phyloP scores from a whole-genome alignment of 2,888 invertebrate genomes.

The Yponomeuta cagnagella region DNA sequence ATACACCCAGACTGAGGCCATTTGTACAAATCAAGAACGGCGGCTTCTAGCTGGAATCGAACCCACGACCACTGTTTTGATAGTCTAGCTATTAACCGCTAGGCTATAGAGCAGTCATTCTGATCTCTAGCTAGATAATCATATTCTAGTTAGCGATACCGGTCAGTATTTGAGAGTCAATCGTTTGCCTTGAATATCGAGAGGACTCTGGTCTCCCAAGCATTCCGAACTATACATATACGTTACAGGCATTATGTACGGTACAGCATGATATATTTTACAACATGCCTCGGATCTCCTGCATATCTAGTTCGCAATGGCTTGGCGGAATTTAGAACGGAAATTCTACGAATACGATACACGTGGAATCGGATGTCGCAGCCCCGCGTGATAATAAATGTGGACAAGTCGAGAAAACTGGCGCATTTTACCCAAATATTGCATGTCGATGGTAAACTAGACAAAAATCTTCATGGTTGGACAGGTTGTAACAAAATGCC shows the following conservation, averaged over 20 bases:
- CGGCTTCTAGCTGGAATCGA: too few relatives aligned
- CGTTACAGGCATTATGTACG: background rate
- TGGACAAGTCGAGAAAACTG: background rate
- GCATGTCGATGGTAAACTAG: too few relatives aligned
- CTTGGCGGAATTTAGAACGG: conserved; percentile 4
- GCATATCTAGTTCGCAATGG: background rate
- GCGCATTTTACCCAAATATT: background rate
- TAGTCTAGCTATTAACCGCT: too few relatives aligned
- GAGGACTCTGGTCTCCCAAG: conserved; percentile 11
- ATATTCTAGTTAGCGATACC: background rate
- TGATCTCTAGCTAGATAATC: background rate
- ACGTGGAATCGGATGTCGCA: conserved; percentile 5
- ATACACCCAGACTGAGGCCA: too few relatives aligned
- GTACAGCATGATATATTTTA: background rate
- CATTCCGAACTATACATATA: background rate
- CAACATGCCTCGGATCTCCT: background rate
- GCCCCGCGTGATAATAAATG: background rate
- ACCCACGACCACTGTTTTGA: too few relatives aligned
- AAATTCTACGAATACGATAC: background rate
- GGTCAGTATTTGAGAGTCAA: background rate
- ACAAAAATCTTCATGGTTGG: too few relatives aligned
- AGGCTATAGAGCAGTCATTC: background rate
- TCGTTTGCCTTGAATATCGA: conserved; percentile 14
- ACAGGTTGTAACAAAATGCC: too few relatives aligned
- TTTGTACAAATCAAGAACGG: too few relatives aligned